Conservation (phyloP, 2,797 vertebrate genomes). For the Acomys russatus region DNA sequence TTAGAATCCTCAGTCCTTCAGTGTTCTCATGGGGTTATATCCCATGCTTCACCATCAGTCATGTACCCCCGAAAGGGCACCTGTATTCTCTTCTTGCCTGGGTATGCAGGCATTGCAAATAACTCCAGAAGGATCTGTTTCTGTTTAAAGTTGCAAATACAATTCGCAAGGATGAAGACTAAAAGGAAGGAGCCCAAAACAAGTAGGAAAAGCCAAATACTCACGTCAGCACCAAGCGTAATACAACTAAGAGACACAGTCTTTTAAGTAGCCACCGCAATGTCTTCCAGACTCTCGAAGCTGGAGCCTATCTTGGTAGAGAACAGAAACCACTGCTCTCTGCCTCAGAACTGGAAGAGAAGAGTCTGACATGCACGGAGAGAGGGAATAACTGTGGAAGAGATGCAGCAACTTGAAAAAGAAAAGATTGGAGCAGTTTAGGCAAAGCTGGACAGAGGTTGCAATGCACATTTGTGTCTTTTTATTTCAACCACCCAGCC, state of each 20-base stretch:
- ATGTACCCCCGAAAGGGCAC: background rate
- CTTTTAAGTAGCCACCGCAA: background rate
- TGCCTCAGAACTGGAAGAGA: background rate
- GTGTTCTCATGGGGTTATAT: background rate
- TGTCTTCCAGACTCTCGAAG: background rate
- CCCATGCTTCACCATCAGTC: background rate
- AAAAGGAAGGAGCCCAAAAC: background rate
- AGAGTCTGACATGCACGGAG: background rate
- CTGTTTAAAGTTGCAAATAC: background rate
- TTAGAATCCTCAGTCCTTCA: background rate
- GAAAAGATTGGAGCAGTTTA: background rate
- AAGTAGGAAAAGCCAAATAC: background rate
- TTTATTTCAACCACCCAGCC: background rate
- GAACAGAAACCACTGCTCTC: background rate
- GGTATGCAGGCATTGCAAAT: background rate
- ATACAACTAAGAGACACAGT: background rate
- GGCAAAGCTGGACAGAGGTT: background rate
- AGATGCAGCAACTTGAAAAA: background rate
- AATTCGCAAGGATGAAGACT: background rate
- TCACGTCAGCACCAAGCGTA: background rate
- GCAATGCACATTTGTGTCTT: background rate
- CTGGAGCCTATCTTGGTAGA: background rate
- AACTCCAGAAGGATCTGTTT: background rate
- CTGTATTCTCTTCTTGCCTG: background rate
- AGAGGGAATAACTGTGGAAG: background rate